Evolutionary conservation across 2,888 invertebrate species (phyloP).

Genomic region (Iselma pallidipennis): DNA sequence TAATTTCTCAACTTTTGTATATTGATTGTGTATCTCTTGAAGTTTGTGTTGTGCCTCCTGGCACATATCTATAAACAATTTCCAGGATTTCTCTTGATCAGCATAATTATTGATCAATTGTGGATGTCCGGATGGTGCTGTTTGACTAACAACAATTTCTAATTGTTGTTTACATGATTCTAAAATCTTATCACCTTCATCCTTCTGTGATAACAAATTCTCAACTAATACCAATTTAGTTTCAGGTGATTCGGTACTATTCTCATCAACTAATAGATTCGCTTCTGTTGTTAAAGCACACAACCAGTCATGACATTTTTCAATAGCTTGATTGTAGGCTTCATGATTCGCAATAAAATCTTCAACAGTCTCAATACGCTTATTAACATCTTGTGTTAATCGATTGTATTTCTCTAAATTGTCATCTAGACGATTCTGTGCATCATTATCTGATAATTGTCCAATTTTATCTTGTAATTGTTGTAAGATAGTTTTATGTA

Average conservation of each 20-base stretch:
- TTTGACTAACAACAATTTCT: conserved; percentile 73
- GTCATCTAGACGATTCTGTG: conserved; percentile 72
- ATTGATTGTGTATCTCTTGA: conserved; percentile 75
- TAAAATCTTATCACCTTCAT: conserved; percentile 74
- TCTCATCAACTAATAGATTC: conserved; percentile 75
- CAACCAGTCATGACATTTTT: conserved; percentile 82
- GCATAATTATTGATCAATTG: conserved; percentile 73
- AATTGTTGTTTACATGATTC: conserved; percentile 71
- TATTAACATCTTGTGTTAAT: conserved; percentile 68
- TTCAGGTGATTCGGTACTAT: conserved; percentile 77
- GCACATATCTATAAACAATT: conserved; percentile 73
- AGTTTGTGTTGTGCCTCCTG: conserved; percentile 72
- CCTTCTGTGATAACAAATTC: conserved; percentile 72
- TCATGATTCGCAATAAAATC: conserved; percentile 81
- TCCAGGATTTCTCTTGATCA: conserved; percentile 75
- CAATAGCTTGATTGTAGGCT: conserved; percentile 77
- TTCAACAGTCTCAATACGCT: conserved; percentile 68
- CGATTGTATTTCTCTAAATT: conserved; percentile 74
- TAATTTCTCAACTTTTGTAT: conserved; percentile 78
- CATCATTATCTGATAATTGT: conserved; percentile 77
- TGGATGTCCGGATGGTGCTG: conserved; percentile 77
- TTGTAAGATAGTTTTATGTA: conserved; percentile 82
- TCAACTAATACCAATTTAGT: conserved; percentile 74
- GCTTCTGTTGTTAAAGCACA: conserved; percentile 80
- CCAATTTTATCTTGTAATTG: conserved; percentile 83